These are phyloP conservation scores for Epiblema foenella DNA, from an alignment of 2,888 invertebrate species.

Conservation along the genomic window DNA sequence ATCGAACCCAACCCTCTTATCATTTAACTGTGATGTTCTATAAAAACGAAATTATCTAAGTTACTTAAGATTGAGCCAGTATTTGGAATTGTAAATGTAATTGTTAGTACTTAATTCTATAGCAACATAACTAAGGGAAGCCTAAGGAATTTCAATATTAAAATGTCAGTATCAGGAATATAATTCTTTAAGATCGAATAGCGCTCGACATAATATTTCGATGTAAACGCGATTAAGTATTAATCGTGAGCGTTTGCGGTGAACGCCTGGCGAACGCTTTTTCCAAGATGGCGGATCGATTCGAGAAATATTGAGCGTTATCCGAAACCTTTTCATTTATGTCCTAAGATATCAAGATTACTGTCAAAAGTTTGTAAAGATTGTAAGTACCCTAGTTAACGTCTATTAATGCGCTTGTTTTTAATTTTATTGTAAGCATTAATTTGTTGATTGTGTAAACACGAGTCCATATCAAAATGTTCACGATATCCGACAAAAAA, in stretches of 20 bases:
- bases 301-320: no score
- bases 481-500: neutral
- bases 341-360: neutral
- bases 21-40: constrained; percentile 49
- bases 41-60: constrained; percentile 47
- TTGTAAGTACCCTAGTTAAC: constrained; percentile 4
- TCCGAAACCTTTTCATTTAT: no score
- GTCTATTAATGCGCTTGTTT: constrained; percentile 28
- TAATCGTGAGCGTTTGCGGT: no score
- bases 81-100: constrained; percentile 23
- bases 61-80: constrained; percentile 41
- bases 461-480: constrained; percentile 11
- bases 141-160: neutral
- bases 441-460: neutral
- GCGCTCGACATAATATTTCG: no score
- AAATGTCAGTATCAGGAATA: no score
- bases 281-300: no score
- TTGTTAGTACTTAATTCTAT: constrained; percentile 19
- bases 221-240: no score
- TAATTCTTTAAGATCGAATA: no score
- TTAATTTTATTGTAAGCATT: constrained; percentile 20
- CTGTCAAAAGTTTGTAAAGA: neutral
- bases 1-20: constrained; percentile 36
- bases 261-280: no score
- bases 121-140: neutral